Evolutionary conservation across 2,888 invertebrate genomes (phyloP).

Genomic region (Brenthis daphne): DNA sequence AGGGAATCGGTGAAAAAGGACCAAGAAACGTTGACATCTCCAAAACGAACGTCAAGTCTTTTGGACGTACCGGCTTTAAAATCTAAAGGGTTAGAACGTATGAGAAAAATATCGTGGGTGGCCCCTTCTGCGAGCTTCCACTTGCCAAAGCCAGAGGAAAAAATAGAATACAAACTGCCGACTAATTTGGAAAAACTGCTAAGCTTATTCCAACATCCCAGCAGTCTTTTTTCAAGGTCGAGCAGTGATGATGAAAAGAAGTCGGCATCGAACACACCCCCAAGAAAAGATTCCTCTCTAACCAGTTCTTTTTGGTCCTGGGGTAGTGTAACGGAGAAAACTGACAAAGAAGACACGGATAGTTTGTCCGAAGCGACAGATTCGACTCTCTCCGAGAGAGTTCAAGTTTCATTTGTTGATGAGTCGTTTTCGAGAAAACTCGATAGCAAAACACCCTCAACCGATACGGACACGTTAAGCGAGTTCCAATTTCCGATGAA

Average conservation of each 20-base stretch:
- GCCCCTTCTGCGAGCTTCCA: conserved; percentile 74
- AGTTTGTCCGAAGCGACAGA: conserved; percentile 72
- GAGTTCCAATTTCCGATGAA: conserved; percentile 70
- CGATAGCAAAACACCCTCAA: conserved; percentile 75
- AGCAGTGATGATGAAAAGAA: conserved; percentile 72
- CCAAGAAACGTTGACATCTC: conserved; percentile 64
- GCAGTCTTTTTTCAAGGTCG: conserved; percentile 81
- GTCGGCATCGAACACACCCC: conserved; percentile 67
- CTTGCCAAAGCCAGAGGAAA: conserved; percentile 66
- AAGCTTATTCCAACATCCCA: conserved; percentile 85
- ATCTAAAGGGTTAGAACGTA: conserved; percentile 66
- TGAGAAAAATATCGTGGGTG: conserved; percentile 84
- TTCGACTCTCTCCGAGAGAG: conserved; percentile 73
- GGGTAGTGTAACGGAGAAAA: conserved; percentile 64
- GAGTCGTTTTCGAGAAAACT: conserved; percentile 74
- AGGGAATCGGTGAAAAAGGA: conserved; percentile 60
- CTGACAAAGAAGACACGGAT: conserved; percentile 57
- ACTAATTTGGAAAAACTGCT: conserved; percentile 85
- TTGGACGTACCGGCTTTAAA: conserved; percentile 74
- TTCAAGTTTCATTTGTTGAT: conserved; percentile 74
- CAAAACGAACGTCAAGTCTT: conserved; percentile 69
- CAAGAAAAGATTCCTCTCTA: conserved; percentile 70
- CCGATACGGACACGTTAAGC: conserved; percentile 74
- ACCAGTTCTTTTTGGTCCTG: conserved; percentile 78
- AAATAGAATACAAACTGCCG: conserved; percentile 67